Evolutionary conservation across 1,140 invertebrate genomes (phyloP).

Genomic region (Aphis gossypii): DNA sequence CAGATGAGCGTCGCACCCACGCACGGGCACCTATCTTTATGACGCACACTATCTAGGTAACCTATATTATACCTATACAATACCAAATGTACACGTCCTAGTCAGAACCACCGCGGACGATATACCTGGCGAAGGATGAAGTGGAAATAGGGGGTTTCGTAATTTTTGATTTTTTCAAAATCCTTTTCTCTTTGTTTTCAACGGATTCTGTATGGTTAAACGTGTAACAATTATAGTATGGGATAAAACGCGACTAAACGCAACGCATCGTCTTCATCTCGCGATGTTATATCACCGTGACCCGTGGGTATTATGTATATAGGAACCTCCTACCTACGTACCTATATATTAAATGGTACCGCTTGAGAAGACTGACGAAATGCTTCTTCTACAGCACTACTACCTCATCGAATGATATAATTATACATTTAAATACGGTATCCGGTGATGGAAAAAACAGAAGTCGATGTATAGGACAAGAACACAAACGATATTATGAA

Average conservation of each 20-base stretch:
- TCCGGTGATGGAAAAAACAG: neutral
- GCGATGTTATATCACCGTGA: neutral
- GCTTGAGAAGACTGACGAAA: neutral
- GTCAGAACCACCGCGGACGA: neutral
- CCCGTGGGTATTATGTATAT: neutral
- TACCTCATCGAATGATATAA: neutral
- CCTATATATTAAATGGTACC: neutral
- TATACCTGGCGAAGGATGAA: accelerated
- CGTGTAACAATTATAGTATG: neutral
- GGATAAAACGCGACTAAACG: neutral
- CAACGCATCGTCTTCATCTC: too few species aligned
- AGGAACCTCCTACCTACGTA: neutral
- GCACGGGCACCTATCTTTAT: neutral
- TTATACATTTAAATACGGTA: neutral
- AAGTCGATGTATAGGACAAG: neutral
- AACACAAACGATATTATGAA: too few species aligned
- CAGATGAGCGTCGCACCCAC: neutral
- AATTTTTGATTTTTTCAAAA: neutral
- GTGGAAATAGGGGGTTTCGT: too few species aligned
- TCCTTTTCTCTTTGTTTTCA: neutral
- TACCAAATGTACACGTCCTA: too few species aligned
- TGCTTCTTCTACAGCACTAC: neutral
- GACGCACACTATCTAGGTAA: too few species aligned
- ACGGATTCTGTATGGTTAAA: neutral
- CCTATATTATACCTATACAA: neutral